Conservation (phyloP, 2,797 vertebrate species). For the Platyrinchus mystaceus region DNA sequence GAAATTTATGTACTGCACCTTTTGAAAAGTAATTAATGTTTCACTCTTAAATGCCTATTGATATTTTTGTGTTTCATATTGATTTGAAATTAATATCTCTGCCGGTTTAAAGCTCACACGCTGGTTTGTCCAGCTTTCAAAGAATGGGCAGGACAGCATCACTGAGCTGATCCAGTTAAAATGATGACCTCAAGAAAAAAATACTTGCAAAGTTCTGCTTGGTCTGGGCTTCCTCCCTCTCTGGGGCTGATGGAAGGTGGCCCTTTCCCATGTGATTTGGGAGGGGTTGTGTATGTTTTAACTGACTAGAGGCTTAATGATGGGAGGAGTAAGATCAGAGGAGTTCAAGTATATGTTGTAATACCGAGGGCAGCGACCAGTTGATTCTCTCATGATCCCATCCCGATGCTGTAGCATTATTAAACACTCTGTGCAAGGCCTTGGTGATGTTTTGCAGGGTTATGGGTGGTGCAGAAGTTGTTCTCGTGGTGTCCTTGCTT, state of each 20-base stretch:
- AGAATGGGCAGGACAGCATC: background rate
- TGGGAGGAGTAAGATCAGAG: background rate
- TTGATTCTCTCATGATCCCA: background rate
- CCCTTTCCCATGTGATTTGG: background rate
- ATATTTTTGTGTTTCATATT: background rate
- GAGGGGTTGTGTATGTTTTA: background rate
- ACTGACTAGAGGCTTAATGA: background rate
- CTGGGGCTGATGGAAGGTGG: background rate
- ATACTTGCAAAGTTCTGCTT: background rate
- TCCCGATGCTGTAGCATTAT: background rate
- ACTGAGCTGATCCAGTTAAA: background rate
- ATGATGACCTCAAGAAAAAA: background rate
- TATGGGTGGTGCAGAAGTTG: background rate
- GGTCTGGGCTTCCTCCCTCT: background rate
- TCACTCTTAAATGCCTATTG: slow-evolving; percentile 16
- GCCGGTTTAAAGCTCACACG: background rate
- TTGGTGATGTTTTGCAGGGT: background rate
- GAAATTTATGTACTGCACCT: slow-evolving; percentile 8
- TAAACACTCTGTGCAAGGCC: background rate
- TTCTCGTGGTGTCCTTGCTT: background rate
- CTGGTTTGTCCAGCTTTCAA: background rate
- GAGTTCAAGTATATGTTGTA: background rate
- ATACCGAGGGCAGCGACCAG: background rate
- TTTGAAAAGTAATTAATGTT: slow-evolving; percentile 53
- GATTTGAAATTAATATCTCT: slow-evolving; percentile 4